Conservation (phyloP, 2,113 vertebrate genomes). For the Muscicapa adusta region DNA sequence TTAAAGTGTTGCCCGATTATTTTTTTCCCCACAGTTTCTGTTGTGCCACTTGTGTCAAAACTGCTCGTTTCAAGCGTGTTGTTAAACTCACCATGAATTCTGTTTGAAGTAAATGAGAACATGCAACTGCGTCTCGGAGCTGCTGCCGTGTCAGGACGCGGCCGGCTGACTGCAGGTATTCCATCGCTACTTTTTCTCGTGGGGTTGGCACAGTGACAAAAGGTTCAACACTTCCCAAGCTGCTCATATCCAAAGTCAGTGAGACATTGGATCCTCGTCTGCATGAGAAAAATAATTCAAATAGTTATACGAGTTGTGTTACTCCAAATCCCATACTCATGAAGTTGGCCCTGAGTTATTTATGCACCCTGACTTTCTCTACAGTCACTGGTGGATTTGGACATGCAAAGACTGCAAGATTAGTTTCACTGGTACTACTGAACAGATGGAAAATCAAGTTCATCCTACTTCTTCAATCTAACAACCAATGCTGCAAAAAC, state of each 20-base stretch:
- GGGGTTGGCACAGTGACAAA: constrained; percentile 80
- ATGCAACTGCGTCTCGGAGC: constrained; percentile 76
- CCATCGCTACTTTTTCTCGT: constrained; percentile 83
- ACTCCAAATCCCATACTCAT: background rate
- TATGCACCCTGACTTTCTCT: background rate
- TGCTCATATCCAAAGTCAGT: constrained; percentile 92
- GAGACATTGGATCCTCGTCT: constrained; percentile 96
- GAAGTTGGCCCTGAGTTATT: background rate
- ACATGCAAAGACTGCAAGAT: background rate
- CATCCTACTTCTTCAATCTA: background rate
- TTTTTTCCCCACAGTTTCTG: background rate
- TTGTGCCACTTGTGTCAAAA: background rate
- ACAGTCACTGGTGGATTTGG: background rate
- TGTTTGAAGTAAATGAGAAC: constrained; percentile 85
- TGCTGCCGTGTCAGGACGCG: constrained; percentile 82
- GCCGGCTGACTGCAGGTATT: constrained; percentile 87
- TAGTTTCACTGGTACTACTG: background rate
- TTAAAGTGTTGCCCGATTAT: background rate
- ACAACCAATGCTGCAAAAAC: background rate
- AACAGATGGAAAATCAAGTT: background rate
- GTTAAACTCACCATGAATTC: constrained; percentile 89
- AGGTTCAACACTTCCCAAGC: constrained; percentile 85
- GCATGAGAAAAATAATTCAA: constrained; percentile 10
- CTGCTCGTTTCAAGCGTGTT: background rate
- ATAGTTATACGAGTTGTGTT: background rate